Base-by-base conservation (phyloP, 2,797 vertebrate genomes). In the Melanotaenia nigrans region DNA sequence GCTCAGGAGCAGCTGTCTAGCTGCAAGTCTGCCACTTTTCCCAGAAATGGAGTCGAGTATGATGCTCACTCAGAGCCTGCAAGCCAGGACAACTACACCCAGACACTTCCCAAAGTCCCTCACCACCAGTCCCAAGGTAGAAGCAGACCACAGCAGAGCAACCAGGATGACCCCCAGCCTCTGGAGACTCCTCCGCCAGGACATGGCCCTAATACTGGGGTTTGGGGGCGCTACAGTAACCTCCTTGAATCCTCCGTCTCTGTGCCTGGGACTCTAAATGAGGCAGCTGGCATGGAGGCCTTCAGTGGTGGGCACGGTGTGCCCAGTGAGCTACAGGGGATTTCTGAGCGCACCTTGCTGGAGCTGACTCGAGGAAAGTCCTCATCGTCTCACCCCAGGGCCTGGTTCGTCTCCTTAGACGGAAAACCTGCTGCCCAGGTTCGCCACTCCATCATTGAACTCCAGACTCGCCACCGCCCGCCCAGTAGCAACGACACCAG, bases 331-430 rank as follows among this genome's bases (percentile, higher is more conserved):
- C 96, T 98, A 54, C 97, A 98, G 87, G 97, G 97, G 24, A 96
- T 98, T 84, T 99, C 97, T 3, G 97, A 99, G 81, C 96, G 97
- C 86, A 97, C 97, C 0, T 72, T 99, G 55, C 78, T 98, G 65
- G 97, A 98, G 83, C 93, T 98, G 79, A 96, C 95, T 4, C 95
- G 95, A 61, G 96, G 95, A 36, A 98, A 97, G 85, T 95, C 96
- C 2, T 95, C 93, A 1, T 95, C 95, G 0, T 87, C 90, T 25
- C 97, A 96, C 38, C 95, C 97, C 32, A 91, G 97, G 69, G 97
- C 97, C 0, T 99, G 97, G 97, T 99, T 99, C 32, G 97, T 99
- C 59, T 99, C 97, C 18, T 85, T 99, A 36, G 97, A 99, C 0
- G 97, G 97, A 51, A 98, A 97, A 68, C 97, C 97, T 0, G 95